phyloP scores from a whole-genome alignment of 23 tunicate species.

The Trididemnum nubilum region DNA sequence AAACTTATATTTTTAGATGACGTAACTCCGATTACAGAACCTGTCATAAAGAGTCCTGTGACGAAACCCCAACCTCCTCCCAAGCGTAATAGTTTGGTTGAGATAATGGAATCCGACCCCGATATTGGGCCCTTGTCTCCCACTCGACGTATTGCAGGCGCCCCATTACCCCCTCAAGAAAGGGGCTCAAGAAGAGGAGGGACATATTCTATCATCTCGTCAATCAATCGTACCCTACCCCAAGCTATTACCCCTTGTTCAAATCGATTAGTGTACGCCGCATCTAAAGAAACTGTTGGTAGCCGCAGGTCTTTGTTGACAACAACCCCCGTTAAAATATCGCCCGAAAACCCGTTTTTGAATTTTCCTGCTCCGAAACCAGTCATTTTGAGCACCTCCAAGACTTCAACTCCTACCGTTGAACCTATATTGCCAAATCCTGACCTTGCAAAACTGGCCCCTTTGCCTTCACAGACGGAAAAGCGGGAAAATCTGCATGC shows the following conservation, averaged over 20 bases:
- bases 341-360: slow-evolving; percentile 39
- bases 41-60: no score
- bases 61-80: slow-evolving; percentile 7
- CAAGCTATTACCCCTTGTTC: slow-evolving; percentile 77
- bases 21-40: no score
- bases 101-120: slow-evolving; percentile 8
- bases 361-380: slow-evolving; percentile 5
- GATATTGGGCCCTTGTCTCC: slow-evolving; percentile 56
- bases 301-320: neutral
- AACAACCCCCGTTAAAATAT: neutral
- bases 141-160: neutral
- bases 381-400: neutral
- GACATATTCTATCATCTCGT: slow-evolving; percentile 56
- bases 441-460: no score
- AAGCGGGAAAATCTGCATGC: no score
- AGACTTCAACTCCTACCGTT: no score
- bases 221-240: slow-evolving; percentile 59
- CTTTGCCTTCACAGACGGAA: no score
- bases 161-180: neutral
- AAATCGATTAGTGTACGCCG: neutral
- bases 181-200: neutral
- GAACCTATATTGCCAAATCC: no score
- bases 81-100: slow-evolving; percentile 22
- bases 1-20: no score
- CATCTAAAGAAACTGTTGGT: neutral